Conservation (phyloP, 2,113 vertebrate species). For the Atrichornis clamosus region DNA sequence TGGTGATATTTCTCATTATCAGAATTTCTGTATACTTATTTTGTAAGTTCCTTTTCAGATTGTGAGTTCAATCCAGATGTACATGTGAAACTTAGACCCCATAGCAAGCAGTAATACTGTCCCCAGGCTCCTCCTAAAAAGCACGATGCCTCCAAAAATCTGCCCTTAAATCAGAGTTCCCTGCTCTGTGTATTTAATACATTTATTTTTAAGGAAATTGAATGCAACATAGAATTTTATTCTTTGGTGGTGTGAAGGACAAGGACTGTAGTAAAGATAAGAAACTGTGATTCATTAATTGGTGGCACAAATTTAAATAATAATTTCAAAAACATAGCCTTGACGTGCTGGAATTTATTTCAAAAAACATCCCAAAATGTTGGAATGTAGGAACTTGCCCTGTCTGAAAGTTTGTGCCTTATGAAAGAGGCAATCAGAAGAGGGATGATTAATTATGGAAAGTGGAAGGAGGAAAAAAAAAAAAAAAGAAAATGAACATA, state of each 20-base stretch:
- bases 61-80: not conserved
- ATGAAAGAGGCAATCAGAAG: not conserved
- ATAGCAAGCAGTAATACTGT: not conserved
- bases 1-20: not conserved
- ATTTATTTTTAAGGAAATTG: not conserved
- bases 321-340: not conserved
- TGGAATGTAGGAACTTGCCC: not conserved
- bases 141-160: fast-evolving
- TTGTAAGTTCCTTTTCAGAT: not conserved
- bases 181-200: fast-evolving
- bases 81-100: not conserved
- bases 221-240: not conserved
- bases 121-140: not conserved
- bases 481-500: not conserved
- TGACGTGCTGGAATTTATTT: not conserved
- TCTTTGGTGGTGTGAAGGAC: not conserved
- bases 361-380: not conserved
- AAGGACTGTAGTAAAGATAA: not conserved
- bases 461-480: not conserved
- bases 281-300: not conserved
- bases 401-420: not conserved
- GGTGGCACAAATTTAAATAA: not conserved
- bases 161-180: not conserved
- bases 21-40: not conserved
- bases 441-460: not conserved